Base-by-base conservation (phyloP, 2,797 vertebrate genomes). In the Cyprinella venusta region DNA sequence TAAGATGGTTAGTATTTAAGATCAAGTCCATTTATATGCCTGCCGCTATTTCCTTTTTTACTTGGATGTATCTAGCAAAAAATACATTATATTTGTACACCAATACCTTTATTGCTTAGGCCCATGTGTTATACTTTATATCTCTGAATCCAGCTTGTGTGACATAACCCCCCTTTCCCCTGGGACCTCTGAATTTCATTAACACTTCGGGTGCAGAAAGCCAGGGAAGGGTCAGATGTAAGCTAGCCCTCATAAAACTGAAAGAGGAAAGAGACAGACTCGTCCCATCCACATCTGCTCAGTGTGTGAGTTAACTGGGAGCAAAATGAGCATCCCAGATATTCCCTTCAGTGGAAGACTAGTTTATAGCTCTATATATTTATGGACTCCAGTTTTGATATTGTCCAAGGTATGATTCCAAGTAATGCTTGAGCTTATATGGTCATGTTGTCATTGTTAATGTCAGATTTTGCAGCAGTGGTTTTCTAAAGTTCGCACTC, bases 151-250 rank as follows among this genome's bases (percentile, higher is more conserved):
- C 68, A 87, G 83, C 86, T 87, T 83, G 86, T 84, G 86, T 86
- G 86, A 88, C 80, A 67, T 86, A 84, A 82, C 85, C 87, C 87
- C 69, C 76, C 48, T 70, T 83, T 59, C 76, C 48, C 52, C 13
- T n/a, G 78, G 76, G 82, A 88, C 68, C 50, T 5, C 63, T 88
- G 88, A 91, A 91, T 93, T 87, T 89, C 86, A 93, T 92, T 92
- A 91, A 54, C 54, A 86, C 75, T 85, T 76, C 13, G 48, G 59
- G 64, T 42, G 72, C 71, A 38, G 48, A 76, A 84, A 52, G 40
- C 68, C 36, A 77, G 74, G 24, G 56, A 75, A 48, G 82, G 84
- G 84, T 87, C 36, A 42, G 52, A 33, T 85, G 65, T 77, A 74
- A 82, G 69, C 70, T 69, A 68, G 52, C 33, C 86, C 85, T 83